Evolutionary conservation across 2,888 invertebrate species (phyloP).

Genomic region (Aphodius sticticus): DNA sequence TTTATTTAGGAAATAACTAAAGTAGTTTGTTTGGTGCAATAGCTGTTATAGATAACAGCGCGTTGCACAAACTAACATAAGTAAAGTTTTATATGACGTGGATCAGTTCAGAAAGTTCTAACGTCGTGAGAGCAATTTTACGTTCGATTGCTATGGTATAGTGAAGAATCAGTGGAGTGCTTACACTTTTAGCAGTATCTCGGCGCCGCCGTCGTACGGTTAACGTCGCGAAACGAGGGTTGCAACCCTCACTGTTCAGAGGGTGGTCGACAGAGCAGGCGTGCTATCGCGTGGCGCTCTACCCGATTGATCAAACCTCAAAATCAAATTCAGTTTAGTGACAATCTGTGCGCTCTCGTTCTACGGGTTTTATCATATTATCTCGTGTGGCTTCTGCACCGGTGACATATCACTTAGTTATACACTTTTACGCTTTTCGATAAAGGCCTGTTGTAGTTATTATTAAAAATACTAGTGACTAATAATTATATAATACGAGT

Average conservation of each 20-base stretch:
- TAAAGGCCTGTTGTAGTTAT: not conserved
- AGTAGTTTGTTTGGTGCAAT: not conserved
- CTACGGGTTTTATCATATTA: not conserved
- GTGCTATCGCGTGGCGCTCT: conserved; percentile 37
- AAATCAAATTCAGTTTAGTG: conserved; percentile 33
- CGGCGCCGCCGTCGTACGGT: conserved; percentile 34
- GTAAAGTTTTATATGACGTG: not conserved
- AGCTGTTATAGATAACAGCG: not conserved
- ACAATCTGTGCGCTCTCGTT: conserved; percentile 35
- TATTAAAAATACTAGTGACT: conserved; percentile 25
- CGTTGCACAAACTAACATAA: not conserved
- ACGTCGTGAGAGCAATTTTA: conserved; percentile 4
- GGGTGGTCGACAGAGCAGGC: conserved; percentile 42
- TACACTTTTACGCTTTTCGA: not conserved
- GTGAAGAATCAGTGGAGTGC: conserved; percentile 31
- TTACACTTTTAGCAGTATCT: conserved; percentile 33
- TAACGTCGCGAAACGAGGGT: conserved; percentile 33
- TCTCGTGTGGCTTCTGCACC: not conserved
- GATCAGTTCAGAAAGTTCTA: not conserved
- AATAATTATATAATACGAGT: not conserved
- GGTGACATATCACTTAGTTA: conserved; percentile 33
- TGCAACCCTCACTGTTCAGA: conserved; percentile 41
- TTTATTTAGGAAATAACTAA: not conserved
- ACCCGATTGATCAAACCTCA: conserved; percentile 40
- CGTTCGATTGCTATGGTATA: conserved; percentile 11